Base-by-base conservation (phyloP, 2,797 vertebrate genomes). In the Danio tinwini region DNA sequence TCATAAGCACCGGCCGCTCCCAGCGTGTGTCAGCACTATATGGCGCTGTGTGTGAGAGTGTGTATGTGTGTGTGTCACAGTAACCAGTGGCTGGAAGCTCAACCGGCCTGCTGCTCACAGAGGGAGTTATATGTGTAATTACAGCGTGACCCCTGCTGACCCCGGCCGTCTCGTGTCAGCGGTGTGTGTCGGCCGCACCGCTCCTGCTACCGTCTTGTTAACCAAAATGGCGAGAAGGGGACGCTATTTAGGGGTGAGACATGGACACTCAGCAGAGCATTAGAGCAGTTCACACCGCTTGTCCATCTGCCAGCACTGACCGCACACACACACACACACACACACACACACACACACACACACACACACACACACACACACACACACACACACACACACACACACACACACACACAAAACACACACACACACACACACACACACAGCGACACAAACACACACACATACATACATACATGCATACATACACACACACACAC, bases 201-300 rank as follows among this genome's bases (percentile, higher is more conserved):
- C 40, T 86, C 78, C 77, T 83, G 80, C 78, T 58, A 42, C n/a
- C 52, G 7, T 82, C 89, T 93, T 80, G 87, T 93, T 93, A 92
- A 87, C 88, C 69, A 80, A 82, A 78, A 80, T 83, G 55, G 75
- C 86, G 88, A 72, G 70, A 45, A 59, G 74, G 70, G 68, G 65
- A 70, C 67, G 62, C 81, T 47, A 81, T 86, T 86, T 80, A 83
- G 78, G 73, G 37, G 63, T 82, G 72, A 74, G 76, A 85, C 88
- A 88, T 87, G 84, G 87, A 89, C 87, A 86, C 89, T 90, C 75
- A 44, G 71, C 88, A 74, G 86, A 88, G 90, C 89, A 89, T 90
- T 90, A 86, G 82, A 89, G 89, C 90, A 88, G 88, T 91, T 93
- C 91, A 92, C 87, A 90, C 92, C 90, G 90, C 89, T 92, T 85